Evolutionary conservation across 2,888 invertebrate genomes (phyloP).

Genomic region (Tholera decimalis): DNA sequence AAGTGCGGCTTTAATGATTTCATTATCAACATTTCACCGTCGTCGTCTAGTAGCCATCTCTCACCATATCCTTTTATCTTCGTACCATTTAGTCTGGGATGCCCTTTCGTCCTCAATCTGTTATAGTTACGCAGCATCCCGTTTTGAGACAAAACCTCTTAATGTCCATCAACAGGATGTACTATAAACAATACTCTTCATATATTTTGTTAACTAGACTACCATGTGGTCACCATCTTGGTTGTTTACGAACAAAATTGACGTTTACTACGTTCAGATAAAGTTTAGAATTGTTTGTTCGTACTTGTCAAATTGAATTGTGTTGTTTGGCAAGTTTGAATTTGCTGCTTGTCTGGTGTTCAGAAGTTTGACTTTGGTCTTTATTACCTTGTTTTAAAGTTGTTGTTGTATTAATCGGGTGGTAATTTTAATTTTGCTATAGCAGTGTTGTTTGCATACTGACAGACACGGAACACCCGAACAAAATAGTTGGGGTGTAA

Average conservation of each 20-base stretch:
- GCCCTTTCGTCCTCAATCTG: conserved; percentile 57
- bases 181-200: conserved; percentile 83
- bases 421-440: conserved; percentile 64
- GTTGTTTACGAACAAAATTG: conserved; percentile 65
- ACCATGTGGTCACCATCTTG: conserved; percentile 76
- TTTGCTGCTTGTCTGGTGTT: conserved; percentile 59
- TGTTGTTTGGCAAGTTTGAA: conserved; percentile 64
- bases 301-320: conserved; percentile 66
- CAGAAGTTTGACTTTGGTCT: conserved; percentile 65
- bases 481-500: conserved; percentile 76
- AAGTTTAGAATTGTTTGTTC: conserved; percentile 72
- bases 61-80: conserved; percentile 44
- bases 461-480: conserved; percentile 86
- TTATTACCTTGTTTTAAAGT: conserved; percentile 61
- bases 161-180: conserved; percentile 83
- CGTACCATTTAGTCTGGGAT: conserved; percentile 27
- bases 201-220: conserved; percentile 86
- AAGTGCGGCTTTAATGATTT: not conserved
- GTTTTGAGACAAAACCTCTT: conserved; percentile 75
- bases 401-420: conserved; percentile 42
- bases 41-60: conserved; percentile 24
- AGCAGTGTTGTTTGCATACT: conserved; percentile 77
- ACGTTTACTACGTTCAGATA: conserved; percentile 64
- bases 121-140: conserved; percentile 62
- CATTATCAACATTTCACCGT: conserved; percentile 7